Evolutionary conservation across 2,888 invertebrate species (phyloP).

Genomic region (Willowsia nigromaculata): DNA sequence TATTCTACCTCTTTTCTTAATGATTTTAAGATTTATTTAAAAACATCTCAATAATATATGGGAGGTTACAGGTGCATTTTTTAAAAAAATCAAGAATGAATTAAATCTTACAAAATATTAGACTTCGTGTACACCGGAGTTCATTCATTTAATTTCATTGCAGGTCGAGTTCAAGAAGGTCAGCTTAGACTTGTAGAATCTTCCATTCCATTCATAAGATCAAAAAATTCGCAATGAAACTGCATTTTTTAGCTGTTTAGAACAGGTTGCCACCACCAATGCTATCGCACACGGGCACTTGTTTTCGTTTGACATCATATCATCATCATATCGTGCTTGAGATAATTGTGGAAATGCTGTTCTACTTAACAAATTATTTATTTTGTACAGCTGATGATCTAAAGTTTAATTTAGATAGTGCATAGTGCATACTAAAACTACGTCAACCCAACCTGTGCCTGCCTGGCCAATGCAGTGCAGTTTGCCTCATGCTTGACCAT

Average conservation of each 20-base stretch:
- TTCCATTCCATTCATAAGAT: neutral
- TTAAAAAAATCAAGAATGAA: too few species aligned
- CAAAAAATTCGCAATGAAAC: neutral
- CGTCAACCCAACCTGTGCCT: neutral
- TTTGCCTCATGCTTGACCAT: conserved; percentile 29
- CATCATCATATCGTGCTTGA: neutral
- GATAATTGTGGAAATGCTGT: neutral
- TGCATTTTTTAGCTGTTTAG: conserved; percentile 21
- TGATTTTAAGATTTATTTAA: too few species aligned
- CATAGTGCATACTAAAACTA: neutral
- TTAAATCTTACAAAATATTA: too few species aligned
- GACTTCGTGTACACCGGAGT: too few species aligned
- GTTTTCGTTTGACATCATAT: neutral
- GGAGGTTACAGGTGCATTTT: too few species aligned
- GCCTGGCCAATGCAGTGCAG: neutral
- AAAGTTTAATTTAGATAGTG: neutral
- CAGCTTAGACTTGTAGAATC: neutral
- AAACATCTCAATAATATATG: too few species aligned
- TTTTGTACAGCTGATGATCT: neutral
- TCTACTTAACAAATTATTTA: neutral
- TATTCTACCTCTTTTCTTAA: too few species aligned
- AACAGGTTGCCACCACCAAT: too few species aligned
- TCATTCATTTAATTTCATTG: neutral
- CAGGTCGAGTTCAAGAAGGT: neutral
- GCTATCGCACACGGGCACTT: too few species aligned